These are phyloP conservation scores for Ardeotis arabs DNA, from an alignment of 2,113 vertebrate genomes.

Conservation along the genomic window DNA sequence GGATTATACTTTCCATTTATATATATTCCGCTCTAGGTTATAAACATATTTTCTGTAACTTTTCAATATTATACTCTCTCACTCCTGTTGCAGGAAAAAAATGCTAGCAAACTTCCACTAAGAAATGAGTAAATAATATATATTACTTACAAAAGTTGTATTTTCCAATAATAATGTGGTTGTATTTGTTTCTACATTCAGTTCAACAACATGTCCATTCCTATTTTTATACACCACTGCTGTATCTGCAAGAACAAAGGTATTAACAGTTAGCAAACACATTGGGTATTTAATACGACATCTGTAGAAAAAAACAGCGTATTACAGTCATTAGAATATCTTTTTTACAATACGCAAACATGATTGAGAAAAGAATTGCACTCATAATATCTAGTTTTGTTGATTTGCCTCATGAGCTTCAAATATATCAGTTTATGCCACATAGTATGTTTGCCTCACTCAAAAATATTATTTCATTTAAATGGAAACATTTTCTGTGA, in stretches of 20 bases:
- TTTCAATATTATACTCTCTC: neutral
- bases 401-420: neutral
- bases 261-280: conserved; percentile 60
- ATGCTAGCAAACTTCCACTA: neutral
- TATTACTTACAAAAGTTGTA: conserved; percentile 90
- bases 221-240: conserved; percentile 92
- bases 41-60: neutral
- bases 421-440: neutral
- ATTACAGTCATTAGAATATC: neutral
- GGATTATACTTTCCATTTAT: neutral
- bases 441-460: too few species aligned
- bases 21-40: neutral
- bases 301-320: conserved; percentile 1
- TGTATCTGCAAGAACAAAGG: conserved; percentile 84
- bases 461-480: too few species aligned
- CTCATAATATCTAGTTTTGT: neutral
- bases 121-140: neutral
- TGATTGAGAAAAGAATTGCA: neutral
- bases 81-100: neutral
- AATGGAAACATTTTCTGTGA: neutral
- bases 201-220: conserved; percentile 92
- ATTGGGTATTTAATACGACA: conserved; percentile 15
- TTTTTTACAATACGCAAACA: neutral
- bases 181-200: conserved; percentile 90
- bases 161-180: conserved; percentile 90